Percentiles rank a stretch among this genome's conserved stretches.
Evolutionary conservation across 2,113 vertebrate species (phyloP).

Genomic region (Callipepla squamata): DNA sequence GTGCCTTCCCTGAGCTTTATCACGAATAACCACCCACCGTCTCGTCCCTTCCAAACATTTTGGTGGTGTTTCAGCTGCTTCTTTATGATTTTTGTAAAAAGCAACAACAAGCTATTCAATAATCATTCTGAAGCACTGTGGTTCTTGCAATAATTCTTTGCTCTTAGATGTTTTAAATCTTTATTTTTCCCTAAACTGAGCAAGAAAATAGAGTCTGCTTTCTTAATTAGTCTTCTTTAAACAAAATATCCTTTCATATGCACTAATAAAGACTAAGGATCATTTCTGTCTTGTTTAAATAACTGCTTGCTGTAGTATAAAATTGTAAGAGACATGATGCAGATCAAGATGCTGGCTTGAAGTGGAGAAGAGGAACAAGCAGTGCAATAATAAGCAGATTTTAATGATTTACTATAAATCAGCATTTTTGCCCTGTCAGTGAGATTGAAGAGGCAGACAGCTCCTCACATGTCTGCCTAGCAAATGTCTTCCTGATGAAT

Average conservation of each 20-base stretch:
- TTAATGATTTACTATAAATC: conserved; percentile 96
- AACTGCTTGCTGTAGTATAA: conserved; percentile 85
- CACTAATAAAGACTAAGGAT: conserved; percentile 84
- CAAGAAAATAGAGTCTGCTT: conserved; percentile 78
- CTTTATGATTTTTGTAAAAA: not conserved
- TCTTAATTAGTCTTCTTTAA: conserved; percentile 87
- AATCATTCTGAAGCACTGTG: conserved; percentile 56
- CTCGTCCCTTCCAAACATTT: conserved; percentile 33
- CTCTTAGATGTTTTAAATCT: conserved; percentile 73
- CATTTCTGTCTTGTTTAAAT: conserved; percentile 83
- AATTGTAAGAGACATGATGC: conserved; percentile 84
- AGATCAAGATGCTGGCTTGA: conserved; percentile 82
- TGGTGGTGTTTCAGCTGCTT: not conserved
- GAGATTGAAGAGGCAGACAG: conserved; percentile 92
- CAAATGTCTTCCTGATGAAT: conserved; percentile 92
- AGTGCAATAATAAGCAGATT: conserved; percentile 91
- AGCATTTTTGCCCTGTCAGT: conserved; percentile 93
- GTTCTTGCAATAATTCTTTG: conserved; percentile 73
- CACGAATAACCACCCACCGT: not conserved
- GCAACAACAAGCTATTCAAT: conserved; percentile 19
- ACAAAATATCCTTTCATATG: conserved; percentile 83
- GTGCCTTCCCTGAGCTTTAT: not conserved
- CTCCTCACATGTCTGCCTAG: conserved; percentile 86
- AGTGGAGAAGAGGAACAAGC: conserved; percentile 83
- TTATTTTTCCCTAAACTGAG: conserved; percentile 71